Base-by-base conservation (phyloP, 2,888 invertebrate species). In the Drosophila yooni region DNA sequence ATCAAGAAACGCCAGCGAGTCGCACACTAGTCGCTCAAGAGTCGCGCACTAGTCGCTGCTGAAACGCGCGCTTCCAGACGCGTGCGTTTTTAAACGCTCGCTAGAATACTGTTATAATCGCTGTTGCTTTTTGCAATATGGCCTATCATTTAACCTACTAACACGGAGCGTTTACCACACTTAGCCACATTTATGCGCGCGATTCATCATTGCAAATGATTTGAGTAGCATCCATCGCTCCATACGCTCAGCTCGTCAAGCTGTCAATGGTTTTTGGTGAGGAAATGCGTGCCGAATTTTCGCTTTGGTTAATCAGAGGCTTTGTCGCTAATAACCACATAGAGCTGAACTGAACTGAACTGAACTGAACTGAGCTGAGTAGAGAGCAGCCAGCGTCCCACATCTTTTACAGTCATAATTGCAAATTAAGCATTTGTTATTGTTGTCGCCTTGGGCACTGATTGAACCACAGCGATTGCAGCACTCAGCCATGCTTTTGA, bases 141-240 rank as follows among this genome's bases (percentile, higher is more conserved):
- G 53, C 33, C 48, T 70, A 64, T 53, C 86, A 69, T 88, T 89
- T 84, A 84, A 89, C 83, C 87, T 75, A 89, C 81, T 83, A 85
- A 88, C 81, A 77, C 59, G 64, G 50, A 77, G 7, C 31, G 31
- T 56, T 76, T 79, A 70, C 76, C 64, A 50, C 74, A 79, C 63
- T 72, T 70, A 60, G 18, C 62, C 43, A 59, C 50, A 40, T 29
- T 57, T 46, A 65, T 43, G n/a, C 18, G 36, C 53, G 8, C 56
- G 40, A 82, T 66, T 71, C 66, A 85, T 74, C 85, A 68, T 60
- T 56, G 38, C 34, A n/a, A 40, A 13, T 43, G 52, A 60, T 56
- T 63, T 25, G 25, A 48, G 69, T 18, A 25, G 34, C 70, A 60
- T 73, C 70, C 68, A 76, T 78, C 70, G 62, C 36, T 76, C 88